Percentiles rank a stretch among this genome's conserved stretches.
Conservation (phyloP, 2,888 invertebrate genomes). For the Lithophane ornitopus region DNA sequence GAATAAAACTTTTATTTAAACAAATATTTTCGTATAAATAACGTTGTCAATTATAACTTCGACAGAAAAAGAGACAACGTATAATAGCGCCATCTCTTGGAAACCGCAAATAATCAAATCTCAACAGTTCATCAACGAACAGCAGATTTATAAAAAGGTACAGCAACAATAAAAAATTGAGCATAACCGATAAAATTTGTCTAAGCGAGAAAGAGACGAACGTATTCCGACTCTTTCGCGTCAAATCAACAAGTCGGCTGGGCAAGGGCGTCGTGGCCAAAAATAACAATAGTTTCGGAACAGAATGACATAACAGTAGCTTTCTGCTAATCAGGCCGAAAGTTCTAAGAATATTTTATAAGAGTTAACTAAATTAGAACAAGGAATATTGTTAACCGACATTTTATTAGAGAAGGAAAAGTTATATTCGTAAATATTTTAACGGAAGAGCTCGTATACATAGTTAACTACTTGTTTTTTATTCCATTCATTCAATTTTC, state of each 20-base stretch:
- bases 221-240: constrained; percentile 25
- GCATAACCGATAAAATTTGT: constrained; percentile 6
- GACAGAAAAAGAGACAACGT: neutral
- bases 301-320: constrained; percentile 55
- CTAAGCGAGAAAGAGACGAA: constrained; percentile 51
- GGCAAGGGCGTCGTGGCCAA: constrained; percentile 65
- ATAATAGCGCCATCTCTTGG: neutral
- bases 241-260: constrained; percentile 53
- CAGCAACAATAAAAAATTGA: neutral
- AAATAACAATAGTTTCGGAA: constrained; percentile 72
- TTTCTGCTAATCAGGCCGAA: constrained; percentile 57
- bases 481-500: too few relatives aligned
- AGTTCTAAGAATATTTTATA: constrained; percentile 43
- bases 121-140: neutral
- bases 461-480: neutral
- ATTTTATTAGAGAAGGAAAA: neutral
- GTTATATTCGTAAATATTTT: neutral
- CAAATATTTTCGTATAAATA: too few relatives aligned
- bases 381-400: neutral
- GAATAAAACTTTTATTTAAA: neutral
- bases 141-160: constrained; percentile 3
- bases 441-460: neutral
- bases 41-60: too few relatives aligned
- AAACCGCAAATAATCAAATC: neutral
- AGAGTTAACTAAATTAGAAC: constrained; percentile 40